Base-by-base conservation (phyloP, 2,113 vertebrate genomes). In the Pomatostomus ruficeps region DNA sequence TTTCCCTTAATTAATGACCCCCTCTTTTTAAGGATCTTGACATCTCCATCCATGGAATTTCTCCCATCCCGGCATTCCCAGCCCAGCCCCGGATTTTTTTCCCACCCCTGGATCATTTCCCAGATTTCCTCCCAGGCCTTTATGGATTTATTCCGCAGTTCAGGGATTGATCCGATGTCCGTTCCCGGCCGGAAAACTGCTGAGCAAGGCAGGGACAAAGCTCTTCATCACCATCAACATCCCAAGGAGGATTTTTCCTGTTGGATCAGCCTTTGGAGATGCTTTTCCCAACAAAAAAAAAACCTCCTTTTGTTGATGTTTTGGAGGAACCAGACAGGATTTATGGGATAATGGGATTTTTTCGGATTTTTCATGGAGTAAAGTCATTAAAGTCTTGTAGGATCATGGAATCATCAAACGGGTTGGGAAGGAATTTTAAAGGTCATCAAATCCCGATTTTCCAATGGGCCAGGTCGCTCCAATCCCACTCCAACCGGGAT, bases 321-420 rank as follows among this genome's bases (percentile, higher is more conserved):
- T 48, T 3, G 12, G 67, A 54, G 21, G 21, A 78, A 36, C 3
- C 0, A 0, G 29, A 2, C 54, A 3, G 1, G 1, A 13, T 31
- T 23, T 38, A 10, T 48, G 35, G 3, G 11, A 26, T 45, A 42
- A 83, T 1, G 0, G 12, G 3, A 4, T 59, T 22, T 52, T 40
- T 12, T 6, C 0, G 2, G 9, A 12, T 25, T 74, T 84, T 79
- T 43, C 6, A 4, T 4, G 23, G 8, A 14, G 63, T 16, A 8
- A 61, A 5, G 19, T 29, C n/a, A 8, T 17, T 21, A 5, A 55
- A 62, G 7, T 22, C 46, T 79, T 29, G 6, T 6, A 22, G 72
- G 40, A 48, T 48, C 18, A 0, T 5, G 35, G 43, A 42, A 58
- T 21, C 31, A 20, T 17, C 1, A 3, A 7, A 45, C 4, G 25